Percentiles rank a stretch among this genome's conserved stretches.
Evolutionary conservation across 2,113 vertebrate genomes (phyloP).

Genomic region (Tragelaphus buxtoni): DNA sequence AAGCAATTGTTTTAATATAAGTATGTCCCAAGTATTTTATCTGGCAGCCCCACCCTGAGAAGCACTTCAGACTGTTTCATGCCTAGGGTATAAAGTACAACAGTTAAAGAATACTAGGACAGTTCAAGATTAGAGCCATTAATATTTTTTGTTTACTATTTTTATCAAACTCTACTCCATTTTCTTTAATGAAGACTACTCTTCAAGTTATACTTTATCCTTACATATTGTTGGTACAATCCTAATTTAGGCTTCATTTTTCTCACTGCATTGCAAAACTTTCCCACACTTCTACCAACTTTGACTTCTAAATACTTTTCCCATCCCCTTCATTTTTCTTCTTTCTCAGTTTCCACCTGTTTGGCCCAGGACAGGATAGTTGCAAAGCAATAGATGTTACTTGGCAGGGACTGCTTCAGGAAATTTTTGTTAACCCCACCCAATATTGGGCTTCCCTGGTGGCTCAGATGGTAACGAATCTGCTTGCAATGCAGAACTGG

Average conservation of each 20-base stretch:
- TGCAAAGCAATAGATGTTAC: not conserved
- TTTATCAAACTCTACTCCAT: not conserved
- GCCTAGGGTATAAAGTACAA: not conserved
- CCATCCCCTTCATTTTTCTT: not conserved
- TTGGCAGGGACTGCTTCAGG: not conserved
- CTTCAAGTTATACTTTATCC: not conserved
- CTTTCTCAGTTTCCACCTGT: not conserved
- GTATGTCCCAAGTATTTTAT: not conserved
- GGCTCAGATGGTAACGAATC: not conserved
- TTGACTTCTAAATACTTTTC: not conserved
- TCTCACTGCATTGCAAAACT: not conserved
- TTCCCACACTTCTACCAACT: not conserved
- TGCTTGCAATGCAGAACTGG: not conserved
- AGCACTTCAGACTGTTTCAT: not conserved
- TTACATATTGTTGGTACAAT: not conserved
- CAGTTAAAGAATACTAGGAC: not conserved
- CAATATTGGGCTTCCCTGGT: not conserved
- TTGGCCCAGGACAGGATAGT: not conserved
- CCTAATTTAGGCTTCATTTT: not conserved
- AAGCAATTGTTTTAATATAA: not conserved
- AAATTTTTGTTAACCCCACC: not conserved
- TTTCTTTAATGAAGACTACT: not conserved
- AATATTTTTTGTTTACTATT: not conserved
- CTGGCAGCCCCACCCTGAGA: not conserved
- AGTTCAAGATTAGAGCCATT: not conserved